These are phyloP conservation scores for Psammodynastes pulverulentus DNA, from an alignment of 2,113 vertebrate species.

Conservation along the genomic window DNA sequence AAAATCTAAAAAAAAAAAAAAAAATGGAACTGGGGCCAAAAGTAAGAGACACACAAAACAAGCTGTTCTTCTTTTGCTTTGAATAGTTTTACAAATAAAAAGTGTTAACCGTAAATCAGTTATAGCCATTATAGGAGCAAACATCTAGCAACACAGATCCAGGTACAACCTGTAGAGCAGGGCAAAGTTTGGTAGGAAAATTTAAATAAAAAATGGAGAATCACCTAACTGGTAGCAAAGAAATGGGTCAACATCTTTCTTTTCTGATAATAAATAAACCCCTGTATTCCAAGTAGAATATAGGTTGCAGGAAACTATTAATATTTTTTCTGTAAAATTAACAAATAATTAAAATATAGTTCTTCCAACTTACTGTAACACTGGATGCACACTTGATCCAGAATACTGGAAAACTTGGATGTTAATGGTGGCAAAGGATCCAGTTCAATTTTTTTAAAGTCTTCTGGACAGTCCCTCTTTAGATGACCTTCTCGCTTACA, in stretches of 20 bases:
- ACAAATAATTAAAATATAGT: background rate
- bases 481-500: constrained; percentile 92
- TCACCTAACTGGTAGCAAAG: background rate
- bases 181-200: background rate
- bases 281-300: background rate
- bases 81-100: background rate
- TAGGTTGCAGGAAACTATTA: background rate
- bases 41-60: constrained; percentile 30
- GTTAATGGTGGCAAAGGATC: constrained; percentile 81
- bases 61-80: background rate
- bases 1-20: too few relatives aligned
- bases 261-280: background rate
- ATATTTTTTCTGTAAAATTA: background rate
- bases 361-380: constrained; percentile 82
- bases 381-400: constrained; percentile 86
- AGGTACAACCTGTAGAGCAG: background rate
- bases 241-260: background rate
- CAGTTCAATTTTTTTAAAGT: constrained; percentile 90
- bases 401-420: constrained; percentile 75
- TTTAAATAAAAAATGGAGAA: background rate
- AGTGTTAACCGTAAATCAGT: background rate
- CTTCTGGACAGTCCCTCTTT: constrained; percentile 91
- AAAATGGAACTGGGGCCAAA: constrained; percentile 17
- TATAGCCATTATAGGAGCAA: background rate
- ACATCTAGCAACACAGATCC: background rate